phyloP scores from a whole-genome alignment of 23 tunicate species.

The Trididemnum nubilum region DNA sequence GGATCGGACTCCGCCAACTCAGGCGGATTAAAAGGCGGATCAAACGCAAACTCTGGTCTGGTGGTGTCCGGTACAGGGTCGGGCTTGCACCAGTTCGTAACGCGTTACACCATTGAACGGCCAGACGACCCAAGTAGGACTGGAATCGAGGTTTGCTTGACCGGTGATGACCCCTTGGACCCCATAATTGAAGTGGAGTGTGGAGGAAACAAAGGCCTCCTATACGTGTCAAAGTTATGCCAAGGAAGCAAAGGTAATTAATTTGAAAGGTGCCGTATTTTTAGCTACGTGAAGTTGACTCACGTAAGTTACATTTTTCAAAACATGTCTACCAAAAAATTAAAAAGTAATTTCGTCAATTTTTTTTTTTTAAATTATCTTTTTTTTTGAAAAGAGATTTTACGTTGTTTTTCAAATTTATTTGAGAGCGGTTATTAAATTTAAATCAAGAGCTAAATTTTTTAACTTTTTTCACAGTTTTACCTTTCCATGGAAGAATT shows the following conservation, averaged over 20 bases:
- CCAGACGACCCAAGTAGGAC: slow-evolving; percentile 65
- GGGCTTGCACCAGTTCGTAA: slow-evolving; percentile 72
- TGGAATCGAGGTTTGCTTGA: slow-evolving; percentile 66
- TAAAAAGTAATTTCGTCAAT: too few species aligned
- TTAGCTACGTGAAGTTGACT: not conserved
- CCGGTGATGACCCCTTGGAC: slow-evolving; percentile 45
- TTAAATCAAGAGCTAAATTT: too few species aligned
- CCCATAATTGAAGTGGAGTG: slow-evolving; percentile 90
- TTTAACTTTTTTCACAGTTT: too few species aligned
- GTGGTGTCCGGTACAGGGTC: not conserved
- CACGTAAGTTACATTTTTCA: too few species aligned
- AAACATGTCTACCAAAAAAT: too few species aligned
- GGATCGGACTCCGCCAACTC: not conserved
- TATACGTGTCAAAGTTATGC: slow-evolving; percentile 84
- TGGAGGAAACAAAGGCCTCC: slow-evolving; percentile 83
- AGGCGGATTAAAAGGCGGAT: slow-evolving; percentile 3
- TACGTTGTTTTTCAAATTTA: too few species aligned
- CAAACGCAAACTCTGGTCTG: not conserved
- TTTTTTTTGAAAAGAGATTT: too few species aligned
- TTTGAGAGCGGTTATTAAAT: too few species aligned
- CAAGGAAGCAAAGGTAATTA: slow-evolving; percentile 93
- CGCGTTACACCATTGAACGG: slow-evolving; percentile 84
- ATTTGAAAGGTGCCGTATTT: too few species aligned
- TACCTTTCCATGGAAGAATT: too few species aligned
- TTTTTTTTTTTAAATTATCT: too few species aligned